Percentiles rank a stretch among this genome's conserved stretches.
Conservation (phyloP, 2,797 vertebrate genomes). For the Eutrigla gurnardus region DNA sequence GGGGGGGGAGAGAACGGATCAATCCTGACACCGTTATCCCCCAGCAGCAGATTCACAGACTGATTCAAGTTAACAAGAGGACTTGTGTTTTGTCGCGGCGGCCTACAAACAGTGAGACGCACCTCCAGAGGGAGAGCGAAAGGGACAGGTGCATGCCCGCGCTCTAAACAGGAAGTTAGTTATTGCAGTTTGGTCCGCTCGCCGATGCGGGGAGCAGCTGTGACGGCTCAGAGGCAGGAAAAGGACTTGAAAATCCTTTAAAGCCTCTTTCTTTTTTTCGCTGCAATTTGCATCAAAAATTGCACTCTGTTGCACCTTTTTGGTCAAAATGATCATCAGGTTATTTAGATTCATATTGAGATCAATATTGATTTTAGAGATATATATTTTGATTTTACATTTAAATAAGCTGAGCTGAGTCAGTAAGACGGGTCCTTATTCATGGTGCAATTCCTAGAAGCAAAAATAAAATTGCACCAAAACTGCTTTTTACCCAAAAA, state of each 20-base stretch:
- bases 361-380: background rate
- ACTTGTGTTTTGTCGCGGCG: conserved; percentile 37
- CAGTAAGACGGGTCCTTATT: too few species aligned
- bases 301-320: too few species aligned
- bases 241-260: too few species aligned
- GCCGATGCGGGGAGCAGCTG: background rate
- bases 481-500: too few species aligned
- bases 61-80: conserved; percentile 36
- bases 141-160: background rate
- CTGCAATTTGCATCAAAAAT: too few species aligned
- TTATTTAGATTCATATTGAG: background rate
- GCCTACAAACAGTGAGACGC: background rate
- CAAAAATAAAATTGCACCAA: too few species aligned
- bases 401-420: background rate
- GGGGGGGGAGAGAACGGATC: conserved; percentile 19
- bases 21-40: conserved; percentile 26
- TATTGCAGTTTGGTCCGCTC: background rate
- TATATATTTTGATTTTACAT: background rate
- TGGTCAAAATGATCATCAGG: too few species aligned
- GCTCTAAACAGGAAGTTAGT: background rate
- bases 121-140: background rate
- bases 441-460: too few species aligned
- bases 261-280: too few species aligned
- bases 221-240: too few species aligned
- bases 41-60: conserved; percentile 15